Base-by-base conservation (phyloP, 2,888 invertebrate genomes). In the Trachelus troglodyta region DNA sequence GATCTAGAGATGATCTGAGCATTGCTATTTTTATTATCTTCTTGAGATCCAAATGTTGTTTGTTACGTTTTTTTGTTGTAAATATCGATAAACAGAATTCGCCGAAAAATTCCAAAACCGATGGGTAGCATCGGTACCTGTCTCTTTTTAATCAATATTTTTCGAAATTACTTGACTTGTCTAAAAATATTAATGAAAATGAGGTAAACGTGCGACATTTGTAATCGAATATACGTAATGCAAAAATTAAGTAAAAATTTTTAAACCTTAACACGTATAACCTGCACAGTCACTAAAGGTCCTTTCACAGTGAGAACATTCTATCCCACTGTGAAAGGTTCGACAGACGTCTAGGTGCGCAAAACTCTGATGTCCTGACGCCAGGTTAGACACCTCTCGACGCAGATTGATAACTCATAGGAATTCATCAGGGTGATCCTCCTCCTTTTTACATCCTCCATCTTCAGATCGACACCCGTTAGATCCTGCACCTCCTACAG, bases 1-100 rank as follows among this genome's bases (percentile, higher is more conserved):
- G 82, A 87, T 87, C 88, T 80, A 83, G 86, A 89, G 88, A 89
- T 85, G 87, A 89, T 89, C 89, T 87, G 87, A 86, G 85, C 84
- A 85, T 83, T 78, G 82, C 78, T 80, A 76, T 71, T 71, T 71
- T 33, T 71, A 33, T 69, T 69, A 71, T 71, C 71, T 71, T 71
- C 71, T 34, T 12, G 34, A 71, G 71, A 33, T 34, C 34, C 71
- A 30, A 71, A 33, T 15, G 71, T 34, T 56, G 56, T 56, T 9
- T 23, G 56, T 56, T 56, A 56, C 56, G 23, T 56, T 56, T 23
- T 56, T 56, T 23, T 23, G 56, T 56, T 56, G 56, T 56, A 56
- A 56, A 56, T 23, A 56, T 23, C 23, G 56, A 56, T 2, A 23
- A 23, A 56, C 2, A 23, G 23, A 56, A 9, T 56, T 56, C 15